Base-by-base conservation (phyloP, 37 sponge, comb jelly and placozoan species). In the Haliclona indistincta region DNA sequence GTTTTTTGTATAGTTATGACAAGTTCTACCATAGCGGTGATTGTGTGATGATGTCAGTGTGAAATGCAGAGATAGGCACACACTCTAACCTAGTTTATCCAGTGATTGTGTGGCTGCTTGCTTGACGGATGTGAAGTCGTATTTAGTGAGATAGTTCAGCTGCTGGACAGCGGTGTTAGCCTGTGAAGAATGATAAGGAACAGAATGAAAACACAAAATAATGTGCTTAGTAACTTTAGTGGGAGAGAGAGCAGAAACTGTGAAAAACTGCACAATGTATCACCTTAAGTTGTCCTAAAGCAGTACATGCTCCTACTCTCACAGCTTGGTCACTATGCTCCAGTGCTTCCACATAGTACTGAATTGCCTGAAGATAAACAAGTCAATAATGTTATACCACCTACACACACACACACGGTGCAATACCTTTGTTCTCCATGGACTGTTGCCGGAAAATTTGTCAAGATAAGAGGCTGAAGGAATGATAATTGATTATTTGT, bases 261-360 rank as follows among this genome's bases (percentile, higher is more conserved):
- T 43, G 6, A 58, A 25, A 58, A 25, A 7, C 7, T 58, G 28
- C 23, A 58, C 25, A 28, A 33, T 6, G 49, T 35, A 35, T 54
- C n/a, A 87, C 91, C 77, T 81, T 68, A 33, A 90, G 30, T 32
- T 63, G 63, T 6, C 81, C 85, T 45, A 90, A 73, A 36, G 85
- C 85, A 19, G 11, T 34, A 38, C 91, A 84, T 1, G 91, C 85
- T 44, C 91, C 91, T 0, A 54, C 53, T 8, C 91, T 53, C 23
- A 84, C 68, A 7, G 71, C 60, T 64, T 90, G 91, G 66, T 90
- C 91, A 54, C 71, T 28, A 68, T 90, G 73, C 63, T 90, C 91
- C 73, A 90, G 42, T 23, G 71, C 47, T 45, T 84, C 76, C n/a
- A 80, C 33, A 40, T 39, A 81, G 51, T 76, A 84, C 58, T 67